Conservation (phyloP, 2,113 vertebrate genomes). For the Podilymbus podiceps region DNA sequence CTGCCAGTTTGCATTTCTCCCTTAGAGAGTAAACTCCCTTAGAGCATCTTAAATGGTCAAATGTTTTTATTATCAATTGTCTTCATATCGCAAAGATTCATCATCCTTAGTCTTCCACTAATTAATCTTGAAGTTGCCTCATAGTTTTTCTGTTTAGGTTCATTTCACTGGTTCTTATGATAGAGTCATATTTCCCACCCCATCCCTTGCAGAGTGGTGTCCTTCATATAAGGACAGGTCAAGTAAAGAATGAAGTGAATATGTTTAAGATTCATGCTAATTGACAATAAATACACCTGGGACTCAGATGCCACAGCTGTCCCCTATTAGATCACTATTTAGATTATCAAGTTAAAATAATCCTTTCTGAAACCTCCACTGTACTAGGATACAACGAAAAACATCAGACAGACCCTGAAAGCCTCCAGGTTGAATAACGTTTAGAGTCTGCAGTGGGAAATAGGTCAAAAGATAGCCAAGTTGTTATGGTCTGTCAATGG, state of each 20-base stretch:
- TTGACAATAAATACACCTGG: constrained; percentile 75
- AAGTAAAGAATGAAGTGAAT: constrained; percentile 68
- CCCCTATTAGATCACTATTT: constrained; percentile 75
- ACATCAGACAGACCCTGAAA: constrained; percentile 64
- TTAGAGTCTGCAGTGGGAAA: constrained; percentile 69
- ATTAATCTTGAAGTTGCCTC: constrained; percentile 62
- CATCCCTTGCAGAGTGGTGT: constrained; percentile 12
- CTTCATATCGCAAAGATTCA: constrained; percentile 50
- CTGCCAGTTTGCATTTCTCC: constrained; percentile 40
- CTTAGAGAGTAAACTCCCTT: not conserved
- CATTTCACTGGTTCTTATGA: constrained; percentile 3
- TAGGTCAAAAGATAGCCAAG: constrained; percentile 56
- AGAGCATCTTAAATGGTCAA: constrained; percentile 14
- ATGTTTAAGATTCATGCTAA: constrained; percentile 77
- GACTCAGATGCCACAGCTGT: constrained; percentile 72
- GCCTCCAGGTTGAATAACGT: constrained; percentile 70
- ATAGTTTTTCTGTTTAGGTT: constrained; percentile 51
- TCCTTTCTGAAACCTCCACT: constrained; percentile 77
- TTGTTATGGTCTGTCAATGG: constrained; percentile 55
- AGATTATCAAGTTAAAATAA: constrained; percentile 81
- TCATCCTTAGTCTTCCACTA: constrained; percentile 51
- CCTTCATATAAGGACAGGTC: constrained; percentile 67
- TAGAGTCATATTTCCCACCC: not conserved
- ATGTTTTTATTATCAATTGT: constrained; percentile 46
- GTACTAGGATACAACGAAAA: constrained; percentile 48